A percentile compares a stretch with the other conserved stretches of the same genome.
Evolutionary conservation across 2,888 invertebrate species (phyloP).

Genomic region (Dryococelus australis): DNA sequence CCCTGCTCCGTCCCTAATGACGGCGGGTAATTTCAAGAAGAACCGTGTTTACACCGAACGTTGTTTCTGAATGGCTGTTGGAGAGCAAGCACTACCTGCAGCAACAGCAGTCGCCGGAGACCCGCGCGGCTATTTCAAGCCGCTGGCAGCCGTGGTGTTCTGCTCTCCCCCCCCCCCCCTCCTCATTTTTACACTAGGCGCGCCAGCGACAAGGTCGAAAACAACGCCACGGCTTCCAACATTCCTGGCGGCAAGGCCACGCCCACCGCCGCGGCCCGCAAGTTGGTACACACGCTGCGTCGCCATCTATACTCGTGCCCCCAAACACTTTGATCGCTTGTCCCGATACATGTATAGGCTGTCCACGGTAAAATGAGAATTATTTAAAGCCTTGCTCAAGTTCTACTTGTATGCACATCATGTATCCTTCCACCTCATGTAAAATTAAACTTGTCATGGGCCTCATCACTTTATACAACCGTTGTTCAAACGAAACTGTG

Average conservation of each 20-base stretch:
- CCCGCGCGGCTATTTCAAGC: neutral
- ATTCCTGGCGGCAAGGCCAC: constrained; percentile 23
- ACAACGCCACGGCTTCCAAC: constrained; percentile 30
- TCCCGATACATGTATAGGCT: too few species aligned
- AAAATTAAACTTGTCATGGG: too few species aligned
- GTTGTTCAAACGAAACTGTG: too few species aligned
- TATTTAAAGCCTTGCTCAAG: too few species aligned
- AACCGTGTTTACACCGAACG: neutral
- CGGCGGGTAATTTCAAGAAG: too few species aligned
- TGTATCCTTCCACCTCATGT: too few species aligned
- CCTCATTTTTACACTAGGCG: neutral
- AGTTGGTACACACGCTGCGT: neutral
- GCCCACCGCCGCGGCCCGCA: constrained; percentile 1
- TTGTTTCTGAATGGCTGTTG: neutral
- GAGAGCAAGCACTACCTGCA: neutral
- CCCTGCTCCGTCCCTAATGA: too few species aligned
- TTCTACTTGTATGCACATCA: too few species aligned
- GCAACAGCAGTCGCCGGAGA: neutral
- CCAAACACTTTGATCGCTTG: too few species aligned
- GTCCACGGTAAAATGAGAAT: too few species aligned
- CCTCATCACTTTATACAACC: too few species aligned
- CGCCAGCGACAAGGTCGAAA: constrained; percentile 24
- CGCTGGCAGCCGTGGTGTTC: neutral
- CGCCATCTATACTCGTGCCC: neutral
- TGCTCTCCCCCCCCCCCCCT: neutral